Evolutionary conservation across 2,797 vertebrate genomes (phyloP).

Genomic region (Macrochelys suwanniensis): DNA sequence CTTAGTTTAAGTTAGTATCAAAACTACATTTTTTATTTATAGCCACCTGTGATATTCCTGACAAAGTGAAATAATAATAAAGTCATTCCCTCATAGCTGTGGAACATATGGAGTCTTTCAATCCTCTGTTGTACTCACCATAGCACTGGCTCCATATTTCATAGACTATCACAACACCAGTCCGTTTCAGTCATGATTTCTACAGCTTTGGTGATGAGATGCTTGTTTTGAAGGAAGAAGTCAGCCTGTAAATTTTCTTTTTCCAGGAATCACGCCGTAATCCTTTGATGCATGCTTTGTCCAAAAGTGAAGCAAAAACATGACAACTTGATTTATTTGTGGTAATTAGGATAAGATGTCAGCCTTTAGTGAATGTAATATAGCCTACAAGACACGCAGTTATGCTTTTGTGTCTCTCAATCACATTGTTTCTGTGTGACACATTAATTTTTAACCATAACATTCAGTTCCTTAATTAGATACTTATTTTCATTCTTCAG

Average conservation of each 20-base stretch:
- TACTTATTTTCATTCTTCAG: neutral
- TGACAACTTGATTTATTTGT: slow-evolving; percentile 43
- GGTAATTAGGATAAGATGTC: slow-evolving; percentile 37
- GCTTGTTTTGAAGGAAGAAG: slow-evolving; percentile 54
- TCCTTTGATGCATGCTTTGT: slow-evolving; percentile 55
- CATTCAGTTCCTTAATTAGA: slow-evolving; percentile 10
- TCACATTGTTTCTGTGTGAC: slow-evolving; percentile 28
- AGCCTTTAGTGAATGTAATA: slow-evolving; percentile 17
- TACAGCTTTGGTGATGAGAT: slow-evolving; percentile 61
- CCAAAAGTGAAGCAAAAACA: neutral
- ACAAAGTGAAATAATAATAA: slow-evolving; percentile 70
- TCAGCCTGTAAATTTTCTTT: slow-evolving; percentile 9
- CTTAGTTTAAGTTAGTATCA: slow-evolving; percentile 20
- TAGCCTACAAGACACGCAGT: neutral
- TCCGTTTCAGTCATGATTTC: slow-evolving; percentile 74
- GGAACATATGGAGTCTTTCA: slow-evolving; percentile 64
- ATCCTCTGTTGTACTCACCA: slow-evolving; percentile 64
- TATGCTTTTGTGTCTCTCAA: neutral
- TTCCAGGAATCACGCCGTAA: neutral
- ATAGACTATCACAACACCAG: slow-evolving; percentile 62
- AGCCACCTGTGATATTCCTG: slow-evolving; percentile 59
- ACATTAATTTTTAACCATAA: slow-evolving; percentile 47
- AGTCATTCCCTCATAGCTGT: slow-evolving; percentile 52
- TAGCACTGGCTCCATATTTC: slow-evolving; percentile 71
- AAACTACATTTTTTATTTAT: slow-evolving; percentile 59